These are phyloP conservation scores for Ophthalmolycus amberensis DNA, from an alignment of 2,113 vertebrate genomes.

Conservation along the genomic window DNA sequence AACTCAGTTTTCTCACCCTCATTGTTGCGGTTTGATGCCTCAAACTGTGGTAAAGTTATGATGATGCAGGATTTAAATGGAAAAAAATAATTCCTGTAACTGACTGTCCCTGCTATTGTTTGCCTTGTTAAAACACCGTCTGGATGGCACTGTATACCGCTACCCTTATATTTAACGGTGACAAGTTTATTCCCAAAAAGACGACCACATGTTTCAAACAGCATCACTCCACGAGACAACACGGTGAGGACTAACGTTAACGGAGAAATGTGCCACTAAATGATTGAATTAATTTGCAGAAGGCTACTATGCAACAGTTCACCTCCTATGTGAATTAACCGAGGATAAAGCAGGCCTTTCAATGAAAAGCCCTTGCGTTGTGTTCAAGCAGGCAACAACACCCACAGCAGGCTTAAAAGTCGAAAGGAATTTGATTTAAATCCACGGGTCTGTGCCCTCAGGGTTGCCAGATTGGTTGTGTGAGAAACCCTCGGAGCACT, in stretches of 20 bases:
- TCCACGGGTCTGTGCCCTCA: conserved; percentile 2
- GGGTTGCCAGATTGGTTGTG: conserved; percentile 49
- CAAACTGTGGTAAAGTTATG: neutral
- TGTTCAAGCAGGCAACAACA: neutral
- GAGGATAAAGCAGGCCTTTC: neutral
- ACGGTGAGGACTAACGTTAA: neutral
- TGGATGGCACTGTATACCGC: neutral
- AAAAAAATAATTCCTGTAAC: neutral
- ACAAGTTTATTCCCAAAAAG: neutral
- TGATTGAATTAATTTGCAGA: neutral
- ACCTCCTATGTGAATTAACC: neutral
- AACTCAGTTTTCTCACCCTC: neutral
- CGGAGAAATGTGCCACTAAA: neutral
- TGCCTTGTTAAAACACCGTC: neutral
- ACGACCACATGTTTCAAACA: neutral
- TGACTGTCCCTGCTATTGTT: neutral
- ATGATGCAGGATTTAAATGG: neutral
- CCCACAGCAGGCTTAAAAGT: neutral
- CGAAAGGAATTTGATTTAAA: conserved; percentile 37
- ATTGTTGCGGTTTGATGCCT: neutral
- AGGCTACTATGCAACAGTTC: neutral
- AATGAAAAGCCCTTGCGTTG: neutral
- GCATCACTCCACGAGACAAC: neutral
- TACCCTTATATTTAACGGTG: neutral
- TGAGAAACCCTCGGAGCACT: conserved; percentile 20